A percentile compares a stretch with the other conserved stretches of the same genome.
phyloP scores from a whole-genome alignment of 2,797 vertebrate species.

The Xyrichtys novacula region DNA sequence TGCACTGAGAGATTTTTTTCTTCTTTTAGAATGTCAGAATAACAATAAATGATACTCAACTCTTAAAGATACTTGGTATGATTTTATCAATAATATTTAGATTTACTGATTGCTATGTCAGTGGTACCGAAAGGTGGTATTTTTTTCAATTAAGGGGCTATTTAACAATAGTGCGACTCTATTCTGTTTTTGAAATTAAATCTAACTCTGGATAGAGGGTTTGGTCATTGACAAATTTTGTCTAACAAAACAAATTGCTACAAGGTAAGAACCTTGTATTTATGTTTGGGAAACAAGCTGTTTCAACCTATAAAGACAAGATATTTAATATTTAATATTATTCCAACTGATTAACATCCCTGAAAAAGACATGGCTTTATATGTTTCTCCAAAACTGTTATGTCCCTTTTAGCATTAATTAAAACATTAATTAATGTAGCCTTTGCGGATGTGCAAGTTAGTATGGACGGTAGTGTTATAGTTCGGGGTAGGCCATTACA shows the following conservation, averaged over 20 bases:
- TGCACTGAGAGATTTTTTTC: conserved; percentile 43
- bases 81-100: conserved; percentile 25
- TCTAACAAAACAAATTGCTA: background rate
- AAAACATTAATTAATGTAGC: no score
- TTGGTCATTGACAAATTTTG: background rate
- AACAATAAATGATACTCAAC: conserved; percentile 65
- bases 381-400: no score
- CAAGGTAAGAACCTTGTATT: background rate
- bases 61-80: conserved; percentile 36
- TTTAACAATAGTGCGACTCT: background rate
- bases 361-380: no score
- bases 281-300: background rate
- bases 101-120: conserved; percentile 3
- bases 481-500: no score
- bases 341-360: no score
- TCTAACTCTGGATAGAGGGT: background rate
- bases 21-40: conserved; percentile 46
- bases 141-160: background rate
- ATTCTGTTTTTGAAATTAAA: background rate
- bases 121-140: background rate
- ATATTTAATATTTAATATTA: no score
- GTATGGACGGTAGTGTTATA: no score
- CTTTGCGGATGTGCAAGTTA: no score
- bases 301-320: no score
- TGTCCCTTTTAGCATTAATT: no score